Base-by-base conservation (phyloP, 2,113 vertebrate genomes). In the Lamprotornis superbus region DNA sequence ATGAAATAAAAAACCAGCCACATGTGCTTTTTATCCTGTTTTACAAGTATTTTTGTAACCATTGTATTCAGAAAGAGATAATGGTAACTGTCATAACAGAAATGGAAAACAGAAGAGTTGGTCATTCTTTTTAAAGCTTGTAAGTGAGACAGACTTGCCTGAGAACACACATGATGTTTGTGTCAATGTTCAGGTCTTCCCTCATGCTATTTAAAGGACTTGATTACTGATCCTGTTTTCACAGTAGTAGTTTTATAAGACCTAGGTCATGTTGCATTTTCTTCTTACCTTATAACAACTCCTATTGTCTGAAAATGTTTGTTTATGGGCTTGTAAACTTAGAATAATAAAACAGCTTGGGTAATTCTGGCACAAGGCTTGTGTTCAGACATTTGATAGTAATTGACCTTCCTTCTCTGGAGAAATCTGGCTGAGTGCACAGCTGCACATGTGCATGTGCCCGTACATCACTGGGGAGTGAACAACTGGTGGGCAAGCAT, bases 141-240 rank as follows among this genome's bases (percentile, higher is more conserved):
- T 44, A 25, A 65, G 60, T 44, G 31, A 83, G 74, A 46, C 42
- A 44, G 90, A 73, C 46, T 91, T 83, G 78, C 53, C 61, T 88
- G 55, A 80, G 92, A 90, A 46, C 46, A 75, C 71, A n/a, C 56
- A 74, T 83, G 78, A 64, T 91, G 86, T 64, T 69, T 86, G 68
- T 93, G 82, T 74, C 52, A 52, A 23, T 37, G 80, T 76, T 81
- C 47, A 44, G n/a, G 64, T 71, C 89, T 94, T 89, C 67, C 80
- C 69, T 90, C 31, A 5, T 77, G 68, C 88, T 97, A 87, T 95
- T 96, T 95, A 94, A 91, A 91, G 91, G 76, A 44, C 60, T 78
- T 84, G 80, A 87, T 92, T 84, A 50, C 91, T 78, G 95, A 92
- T 92, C 52, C 60, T 91, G 56, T 92, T 91, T 95, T 89, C 9